Conservation (phyloP, 2,797 vertebrate genomes). For the Acrossocheilus fasciatus region DNA sequence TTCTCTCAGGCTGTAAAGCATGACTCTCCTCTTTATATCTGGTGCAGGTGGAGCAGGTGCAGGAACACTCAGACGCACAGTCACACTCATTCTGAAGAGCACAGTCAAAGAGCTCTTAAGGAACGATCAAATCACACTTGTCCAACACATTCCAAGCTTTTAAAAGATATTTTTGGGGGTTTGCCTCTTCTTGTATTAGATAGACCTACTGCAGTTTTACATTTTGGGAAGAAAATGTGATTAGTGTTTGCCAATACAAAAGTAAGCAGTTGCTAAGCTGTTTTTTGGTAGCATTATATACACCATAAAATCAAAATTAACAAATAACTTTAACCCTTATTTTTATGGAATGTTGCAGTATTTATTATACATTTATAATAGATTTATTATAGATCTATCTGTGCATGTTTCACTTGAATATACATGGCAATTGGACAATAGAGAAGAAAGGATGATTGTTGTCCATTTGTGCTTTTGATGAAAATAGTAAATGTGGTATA, state of each 20-base stretch:
- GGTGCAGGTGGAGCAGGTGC: constrained; percentile 85
- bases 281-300: background rate
- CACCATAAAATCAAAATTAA: background rate
- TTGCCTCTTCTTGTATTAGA: background rate
- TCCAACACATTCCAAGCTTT: background rate
- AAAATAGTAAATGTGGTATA: background rate
- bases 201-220: background rate
- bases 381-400: background rate
- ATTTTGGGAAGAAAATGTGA: background rate
- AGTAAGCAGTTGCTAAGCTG: background rate
- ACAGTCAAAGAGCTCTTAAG: background rate
- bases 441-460: background rate
- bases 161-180: background rate
- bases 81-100: constrained; percentile 81
- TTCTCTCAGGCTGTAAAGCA: constrained; percentile 73
- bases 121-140: background rate
- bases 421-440: background rate
- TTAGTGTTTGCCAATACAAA: background rate
- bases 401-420: background rate
- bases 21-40: constrained; percentile 76
- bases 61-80: constrained; percentile 88
- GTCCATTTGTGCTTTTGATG: too few species aligned
- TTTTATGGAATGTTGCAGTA: background rate
- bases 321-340: background rate
- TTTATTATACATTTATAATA: background rate